Evolutionary conservation across 23 tunicate species (phyloP), one percentile per base, ranked within the genome.

Genomic region (Ascidia mentula): DNA sequence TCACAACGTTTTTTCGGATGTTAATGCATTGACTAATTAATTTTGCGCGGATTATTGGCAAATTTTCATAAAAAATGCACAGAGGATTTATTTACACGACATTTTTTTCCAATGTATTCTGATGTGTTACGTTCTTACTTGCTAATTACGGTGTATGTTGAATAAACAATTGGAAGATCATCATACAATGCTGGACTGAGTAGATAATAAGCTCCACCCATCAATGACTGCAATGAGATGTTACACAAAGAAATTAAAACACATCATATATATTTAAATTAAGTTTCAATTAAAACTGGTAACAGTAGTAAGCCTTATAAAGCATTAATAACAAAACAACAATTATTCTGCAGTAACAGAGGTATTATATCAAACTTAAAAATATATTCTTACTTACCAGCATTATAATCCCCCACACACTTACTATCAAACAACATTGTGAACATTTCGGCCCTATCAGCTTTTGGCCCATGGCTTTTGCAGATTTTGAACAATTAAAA

Each of bases 391-490:
- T n/a, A 36, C 79, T 6, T 45, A 77, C 81, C 36, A 77, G 22
- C 81, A 77, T 77, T 30, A 77, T 46, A 18, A 77, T 34, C 24
- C 81, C 81, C 81, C 81, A 77, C 34, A 77, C 69, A 31, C 81
- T 77, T 45, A 69, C 45, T 46, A 77, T 31, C 81, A 77, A 42
- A 31, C 81, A 77, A 40, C 81, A 77, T 5, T 33, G 31, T 1
- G 81, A 77, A 24, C 81, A 77, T 77, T 77, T 77, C 45, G 81
- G 81, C 0, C 81, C 81, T 26, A 77, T 42, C 40, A 77, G 37
- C 69, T 77, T 77, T 28, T n/a, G n/a, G n/a, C 35, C 33, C 46
- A 42, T 77, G 17, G 53, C 33, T 46, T 37, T 74, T 74, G 45
- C 6, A 74, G 18, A 15, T 15, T 45, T n/a, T n/a, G 24, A 53